These are phyloP conservation scores for Sitta europaea DNA, from an alignment of 2,113 vertebrate genomes.

Conservation along the genomic window DNA sequence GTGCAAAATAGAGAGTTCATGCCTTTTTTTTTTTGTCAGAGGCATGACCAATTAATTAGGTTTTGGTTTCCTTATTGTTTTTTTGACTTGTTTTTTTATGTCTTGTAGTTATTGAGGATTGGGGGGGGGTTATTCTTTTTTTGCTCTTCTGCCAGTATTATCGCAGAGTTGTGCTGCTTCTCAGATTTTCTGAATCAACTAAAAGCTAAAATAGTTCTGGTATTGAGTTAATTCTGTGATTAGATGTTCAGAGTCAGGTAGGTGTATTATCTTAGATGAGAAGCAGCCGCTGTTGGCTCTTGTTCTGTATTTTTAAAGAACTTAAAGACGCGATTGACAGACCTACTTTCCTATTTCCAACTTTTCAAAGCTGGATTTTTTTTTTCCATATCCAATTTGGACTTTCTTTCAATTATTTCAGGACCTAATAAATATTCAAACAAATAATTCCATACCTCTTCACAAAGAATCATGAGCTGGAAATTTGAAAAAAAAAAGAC, in stretches of 20 bases:
- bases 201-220: background rate
- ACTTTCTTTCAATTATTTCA: background rate
- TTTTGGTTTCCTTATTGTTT: background rate
- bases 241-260: background rate
- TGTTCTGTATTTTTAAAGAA: background rate
- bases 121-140: accelerated
- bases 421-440: slow-evolving; percentile 19
- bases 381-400: background rate
- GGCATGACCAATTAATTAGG: background rate
- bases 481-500: background rate
- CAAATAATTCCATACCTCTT: background rate
- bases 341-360: background rate
- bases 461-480: background rate
- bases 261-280: background rate
- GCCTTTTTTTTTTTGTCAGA: background rate
- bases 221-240: background rate
- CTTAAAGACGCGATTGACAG: background rate
- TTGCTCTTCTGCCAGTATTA: accelerated
- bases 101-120: accelerated
- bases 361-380: background rate
- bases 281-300: background rate
- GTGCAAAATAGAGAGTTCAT: background rate
- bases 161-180: background rate
- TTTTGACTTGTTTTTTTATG: background rate
- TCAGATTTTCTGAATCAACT: background rate